Base-by-base conservation (phyloP, 30 jellyfish, hydroid and myxozoan species). In the Turritopsis rubra region DNA sequence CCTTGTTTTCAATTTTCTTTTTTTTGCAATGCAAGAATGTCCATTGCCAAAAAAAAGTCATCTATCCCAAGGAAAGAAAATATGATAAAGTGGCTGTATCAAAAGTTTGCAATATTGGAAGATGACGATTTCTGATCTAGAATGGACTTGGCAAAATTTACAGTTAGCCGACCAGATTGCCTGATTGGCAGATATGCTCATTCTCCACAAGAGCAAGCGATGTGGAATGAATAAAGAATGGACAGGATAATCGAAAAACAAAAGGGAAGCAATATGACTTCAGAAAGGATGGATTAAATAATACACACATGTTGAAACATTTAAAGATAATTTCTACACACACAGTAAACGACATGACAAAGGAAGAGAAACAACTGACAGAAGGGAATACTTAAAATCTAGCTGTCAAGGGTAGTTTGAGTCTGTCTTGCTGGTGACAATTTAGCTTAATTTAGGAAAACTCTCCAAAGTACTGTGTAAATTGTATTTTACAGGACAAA, bases 171-270 rank as follows among this genome's bases (percentile, higher is more conserved):
- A 9, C 76, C 76, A 21, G 29, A 21, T 66, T 26, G 29, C 8
- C 17, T 66, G 27, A 26, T 66, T 66, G 76, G 76, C 9, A 66
- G 76, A 66, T 66, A 66, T 17, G 76, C 76, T 1, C 76, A 66
- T 66, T 21, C 76, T 4, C 27, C 27, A 9, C 76, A 66, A 1
- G 17, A 66, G 29, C 7, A 17, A 66, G 76, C 29, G 17, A 26
- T 1, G 17, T 66, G 76, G 76, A 66, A 66, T 26, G 29, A 66
- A 21, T 3, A 66, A 26, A 7, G 76, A 66, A 66, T 66, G 27
- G 76, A 66, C 29, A 66, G 76, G 29, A 66, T 3, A 8, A 26
- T 5, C 7, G 76, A 66, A 26, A 66, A 21, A n/a, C n/a, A 7
- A 66, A 3, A 17, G 9, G 8, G 76, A 66, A 66, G 17, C 8